These are phyloP conservation scores for Vanessa cardui DNA, from an alignment of 2,888 invertebrate species.

Conservation along the genomic window DNA sequence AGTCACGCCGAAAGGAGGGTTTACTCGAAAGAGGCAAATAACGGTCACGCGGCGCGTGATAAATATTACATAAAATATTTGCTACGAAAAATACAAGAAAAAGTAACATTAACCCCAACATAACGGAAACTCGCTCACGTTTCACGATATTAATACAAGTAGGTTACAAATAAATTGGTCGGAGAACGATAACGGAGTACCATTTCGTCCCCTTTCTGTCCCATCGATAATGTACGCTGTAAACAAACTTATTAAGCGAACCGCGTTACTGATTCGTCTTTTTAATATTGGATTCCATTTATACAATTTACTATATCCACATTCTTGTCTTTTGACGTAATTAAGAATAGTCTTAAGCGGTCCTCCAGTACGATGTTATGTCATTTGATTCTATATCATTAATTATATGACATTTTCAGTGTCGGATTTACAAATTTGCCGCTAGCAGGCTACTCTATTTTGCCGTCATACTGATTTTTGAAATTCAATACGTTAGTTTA, in stretches of 20 bases:
- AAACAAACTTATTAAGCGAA: slow-evolving; percentile 62
- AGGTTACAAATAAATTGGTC: slow-evolving; percentile 43
- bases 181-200: slow-evolving; percentile 49
- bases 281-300: slow-evolving; percentile 45
- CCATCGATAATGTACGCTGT: slow-evolving; percentile 53
- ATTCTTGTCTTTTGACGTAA: too few relatives aligned
- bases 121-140: slow-evolving; percentile 32
- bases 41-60: slow-evolving; percentile 11
- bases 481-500: too few relatives aligned
- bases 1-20: slow-evolving; percentile 11
- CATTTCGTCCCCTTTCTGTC: slow-evolving; percentile 36
- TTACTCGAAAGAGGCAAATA: slow-evolving; percentile 18
- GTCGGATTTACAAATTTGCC: too few relatives aligned
- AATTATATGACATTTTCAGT: too few relatives aligned
- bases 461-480: too few relatives aligned
- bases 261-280: slow-evolving; percentile 50
- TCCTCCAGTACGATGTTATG: too few relatives aligned
- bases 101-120: slow-evolving; percentile 27
- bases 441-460: too few relatives aligned
- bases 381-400: too few relatives aligned
- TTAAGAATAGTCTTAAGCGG: too few relatives aligned
- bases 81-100: slow-evolving; percentile 16
- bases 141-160: slow-evolving; percentile 19
- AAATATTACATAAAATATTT: slow-evolving; percentile 32
- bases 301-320: background rate